Base-by-base conservation (phyloP, 2,888 invertebrate genomes). In the Caenorhabditis sp. region DNA sequence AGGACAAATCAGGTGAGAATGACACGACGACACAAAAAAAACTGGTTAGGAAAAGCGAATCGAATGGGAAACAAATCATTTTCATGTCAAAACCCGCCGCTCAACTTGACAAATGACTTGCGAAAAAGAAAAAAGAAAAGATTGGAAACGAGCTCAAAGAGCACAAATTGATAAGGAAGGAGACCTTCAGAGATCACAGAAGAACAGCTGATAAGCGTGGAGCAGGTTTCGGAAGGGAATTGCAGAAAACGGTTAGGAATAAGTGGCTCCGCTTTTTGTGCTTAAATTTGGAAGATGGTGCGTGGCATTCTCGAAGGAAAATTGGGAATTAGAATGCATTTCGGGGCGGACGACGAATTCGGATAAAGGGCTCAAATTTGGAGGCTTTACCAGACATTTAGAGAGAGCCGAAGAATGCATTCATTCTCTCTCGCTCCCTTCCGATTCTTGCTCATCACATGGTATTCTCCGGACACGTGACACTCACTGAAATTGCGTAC, bases 401-500 rank as follows among this genome's bases (percentile, higher is more conserved):
- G n/a, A n/a, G n/a, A n/a, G n/a, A n/a, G n/a, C n/a, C n/a, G n/a
- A n/a, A n/a, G n/a, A n/a, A n/a, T n/a, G n/a, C n/a, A n/a, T n/a
- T n/a, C n/a, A n/a, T n/a, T n/a, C n/a, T n/a, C n/a, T n/a, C n/a
- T n/a, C n/a, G n/a, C n/a, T n/a, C n/a, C n/a, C n/a, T n/a, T n/a
- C n/a, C n/a, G n/a, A n/a, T n/a, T n/a, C n/a, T n/a, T n/a, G n/a
- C n/a, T n/a, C n/a, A n/a, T n/a, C n/a, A n/a, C n/a, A n/a, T n/a
- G n/a, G n/a, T n/a, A n/a, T n/a, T n/a, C n/a, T n/a, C n/a, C 52
- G 48, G 71, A 37, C 68, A 68, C 52, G 68, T 68, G 58, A 58
- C 71, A 27, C 41, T 52, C 48, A 27, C 71, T 56, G 58, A 75
- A 91, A 90, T 90, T 93, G 93, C 86, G 89, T 85, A 82, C 92